Conservation (phyloP, 2,888 invertebrate genomes). For the Deroplatys truncata region DNA sequence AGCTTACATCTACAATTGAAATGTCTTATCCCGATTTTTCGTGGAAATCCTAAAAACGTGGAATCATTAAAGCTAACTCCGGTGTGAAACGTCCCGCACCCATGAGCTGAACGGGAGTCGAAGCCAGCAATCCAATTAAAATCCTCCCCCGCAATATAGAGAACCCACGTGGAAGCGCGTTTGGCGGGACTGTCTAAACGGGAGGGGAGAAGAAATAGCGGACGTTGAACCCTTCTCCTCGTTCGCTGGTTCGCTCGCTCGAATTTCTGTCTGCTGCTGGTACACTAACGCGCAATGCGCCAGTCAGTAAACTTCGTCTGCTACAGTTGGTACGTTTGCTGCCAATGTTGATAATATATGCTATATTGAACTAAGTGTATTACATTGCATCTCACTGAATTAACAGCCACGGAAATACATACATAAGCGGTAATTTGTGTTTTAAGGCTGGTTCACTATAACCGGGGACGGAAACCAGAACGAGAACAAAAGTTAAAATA, state of each 20-base stretch:
- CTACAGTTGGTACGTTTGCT: neutral
- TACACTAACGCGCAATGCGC: neutral
- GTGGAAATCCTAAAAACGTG: neutral
- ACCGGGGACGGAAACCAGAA: no score
- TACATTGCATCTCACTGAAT: no score
- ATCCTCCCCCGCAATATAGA: neutral
- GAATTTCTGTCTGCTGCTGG: no score
- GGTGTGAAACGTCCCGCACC: neutral
- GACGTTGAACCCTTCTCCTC: slow-evolving; percentile 5
- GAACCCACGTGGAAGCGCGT: neutral
- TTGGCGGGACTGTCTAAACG: neutral
- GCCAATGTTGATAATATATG: no score
- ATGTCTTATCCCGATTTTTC: neutral
- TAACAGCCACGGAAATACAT: no score
- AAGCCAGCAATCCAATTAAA: neutral
- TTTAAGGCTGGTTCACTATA: no score
- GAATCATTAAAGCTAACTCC: neutral
- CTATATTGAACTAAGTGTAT: no score
- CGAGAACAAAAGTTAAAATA: no score
- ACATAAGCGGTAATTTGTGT: no score
- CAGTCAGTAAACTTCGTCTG: neutral
- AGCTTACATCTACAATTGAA: neutral
- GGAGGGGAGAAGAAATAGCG: neutral
- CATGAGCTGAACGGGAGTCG: neutral
- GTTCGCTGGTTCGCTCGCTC: neutral